A percentile compares a stretch with the other conserved stretches of the same genome.
These are phyloP conservation scores for Thereva unica DNA, from an alignment of 2,888 invertebrate genomes.

Conservation along the genomic window DNA sequence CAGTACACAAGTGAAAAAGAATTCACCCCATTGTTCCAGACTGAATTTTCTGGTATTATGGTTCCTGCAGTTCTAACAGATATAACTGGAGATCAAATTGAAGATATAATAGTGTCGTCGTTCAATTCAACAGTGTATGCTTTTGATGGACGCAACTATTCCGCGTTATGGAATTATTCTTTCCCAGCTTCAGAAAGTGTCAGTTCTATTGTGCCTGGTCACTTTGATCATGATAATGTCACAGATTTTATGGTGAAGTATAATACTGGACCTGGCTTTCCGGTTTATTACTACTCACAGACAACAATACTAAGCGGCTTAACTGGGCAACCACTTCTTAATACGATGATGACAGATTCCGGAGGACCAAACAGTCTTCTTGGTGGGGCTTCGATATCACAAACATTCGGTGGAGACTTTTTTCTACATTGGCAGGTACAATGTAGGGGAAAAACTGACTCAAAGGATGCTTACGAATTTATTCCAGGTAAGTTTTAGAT, in stretches of 20 bases:
- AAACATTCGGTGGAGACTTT: constrained; percentile 70
- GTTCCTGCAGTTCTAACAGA: constrained; percentile 70
- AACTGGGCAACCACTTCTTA: constrained; percentile 52
- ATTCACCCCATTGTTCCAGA: constrained; percentile 63
- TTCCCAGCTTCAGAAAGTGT: constrained; percentile 69
- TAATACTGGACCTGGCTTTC: constrained; percentile 69
- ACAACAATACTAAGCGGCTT: constrained; percentile 56
- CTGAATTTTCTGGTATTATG: constrained; percentile 68
- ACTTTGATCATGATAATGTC: constrained; percentile 74
- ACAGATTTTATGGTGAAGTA: constrained; percentile 80
- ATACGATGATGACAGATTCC: constrained; percentile 57
- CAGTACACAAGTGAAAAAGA: constrained; percentile 61
- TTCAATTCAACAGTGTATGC: constrained; percentile 75
- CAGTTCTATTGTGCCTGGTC: constrained; percentile 77
- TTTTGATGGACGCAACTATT: constrained; percentile 69
- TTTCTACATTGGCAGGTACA: constrained; percentile 79
- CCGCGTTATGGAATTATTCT: constrained; percentile 74
- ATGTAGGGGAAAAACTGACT: constrained; percentile 57
- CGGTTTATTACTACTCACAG: constrained; percentile 74
- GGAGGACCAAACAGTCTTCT: constrained; percentile 56
- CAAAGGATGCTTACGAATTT: constrained; percentile 62
- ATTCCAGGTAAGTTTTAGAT: constrained; percentile 53
- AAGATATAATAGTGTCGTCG: constrained; percentile 74
- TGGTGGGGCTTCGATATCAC: constrained; percentile 57
- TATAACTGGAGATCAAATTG: constrained; percentile 69